Conservation (phyloP, 2,888 invertebrate species). For the Cylloceria caligata region DNA sequence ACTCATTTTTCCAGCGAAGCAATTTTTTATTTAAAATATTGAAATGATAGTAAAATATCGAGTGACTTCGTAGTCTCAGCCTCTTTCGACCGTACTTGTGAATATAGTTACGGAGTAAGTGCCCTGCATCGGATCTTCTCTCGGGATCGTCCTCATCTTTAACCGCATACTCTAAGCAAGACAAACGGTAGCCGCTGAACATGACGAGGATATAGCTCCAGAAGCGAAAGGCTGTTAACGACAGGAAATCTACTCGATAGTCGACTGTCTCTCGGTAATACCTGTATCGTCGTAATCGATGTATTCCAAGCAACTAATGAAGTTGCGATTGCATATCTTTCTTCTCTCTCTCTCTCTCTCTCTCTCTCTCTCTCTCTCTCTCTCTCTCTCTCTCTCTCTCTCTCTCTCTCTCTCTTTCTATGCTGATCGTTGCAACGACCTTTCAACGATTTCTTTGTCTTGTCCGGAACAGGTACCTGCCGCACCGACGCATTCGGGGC, state of each 20-base stretch:
- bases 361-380: not conserved
- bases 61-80: not conserved
- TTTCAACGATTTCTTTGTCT: too few relatives aligned
- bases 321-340: conserved; percentile 33
- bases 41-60: not conserved
- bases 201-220: not conserved
- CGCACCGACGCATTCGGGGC: not conserved
- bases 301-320: conserved; percentile 27
- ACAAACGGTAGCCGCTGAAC: not conserved
- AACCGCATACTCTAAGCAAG: conserved; percentile 7
- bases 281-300: conserved; percentile 40
- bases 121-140: not conserved
- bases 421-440: too few relatives aligned
- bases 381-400: not conserved
- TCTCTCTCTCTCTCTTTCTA: too few relatives aligned
- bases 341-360: not conserved
- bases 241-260: conserved; percentile 73
- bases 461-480: too few relatives aligned
- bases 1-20: too few relatives aligned
- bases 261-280: conserved; percentile 49
- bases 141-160: not conserved
- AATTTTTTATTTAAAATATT: too few relatives aligned
- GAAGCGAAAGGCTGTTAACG: conserved; percentile 33
- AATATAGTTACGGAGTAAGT: not conserved
- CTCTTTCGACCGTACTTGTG: not conserved